Conservation (phyloP, 64 coral and sea anemone genomes). For the Pachyseris speciosa region DNA sequence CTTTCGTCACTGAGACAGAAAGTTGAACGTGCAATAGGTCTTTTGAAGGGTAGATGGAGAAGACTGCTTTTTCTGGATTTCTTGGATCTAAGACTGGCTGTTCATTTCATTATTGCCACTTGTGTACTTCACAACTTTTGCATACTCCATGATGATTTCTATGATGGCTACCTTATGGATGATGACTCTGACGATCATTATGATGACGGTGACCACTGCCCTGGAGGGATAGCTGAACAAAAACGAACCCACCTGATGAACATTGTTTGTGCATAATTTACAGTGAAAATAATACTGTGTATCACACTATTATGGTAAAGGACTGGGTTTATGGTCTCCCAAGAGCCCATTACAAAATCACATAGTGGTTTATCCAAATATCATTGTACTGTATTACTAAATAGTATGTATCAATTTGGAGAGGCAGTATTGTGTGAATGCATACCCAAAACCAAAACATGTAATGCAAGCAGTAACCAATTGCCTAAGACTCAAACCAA, state of each 20-base stretch:
- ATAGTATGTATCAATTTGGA: too few relatives aligned
- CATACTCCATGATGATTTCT: conserved; percentile 7
- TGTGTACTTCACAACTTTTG: conserved; percentile 8
- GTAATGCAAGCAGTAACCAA: too few relatives aligned
- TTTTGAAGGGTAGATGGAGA: neutral
- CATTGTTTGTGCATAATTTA: neutral
- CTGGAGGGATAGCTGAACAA: neutral
- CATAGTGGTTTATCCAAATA: too few relatives aligned
- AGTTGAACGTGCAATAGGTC: neutral
- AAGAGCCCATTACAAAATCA: too few relatives aligned
- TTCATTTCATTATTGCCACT: neutral
- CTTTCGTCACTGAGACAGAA: conserved; percentile 11
- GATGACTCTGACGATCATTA: neutral
- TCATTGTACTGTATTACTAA: too few relatives aligned
- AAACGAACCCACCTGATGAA: conserved; percentile 8
- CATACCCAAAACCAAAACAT: too few relatives aligned
- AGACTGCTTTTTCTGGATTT: neutral
- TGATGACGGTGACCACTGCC: neutral
- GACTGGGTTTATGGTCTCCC: too few relatives aligned
- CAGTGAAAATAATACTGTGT: neutral
- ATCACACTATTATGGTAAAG: too few relatives aligned
- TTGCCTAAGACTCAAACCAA: too few relatives aligned
- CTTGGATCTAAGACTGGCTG: neutral
- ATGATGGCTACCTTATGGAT: neutral
- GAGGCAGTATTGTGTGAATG: too few relatives aligned